Conservation (phyloP, 2,113 vertebrate genomes). For the Tinamus guttatus region DNA sequence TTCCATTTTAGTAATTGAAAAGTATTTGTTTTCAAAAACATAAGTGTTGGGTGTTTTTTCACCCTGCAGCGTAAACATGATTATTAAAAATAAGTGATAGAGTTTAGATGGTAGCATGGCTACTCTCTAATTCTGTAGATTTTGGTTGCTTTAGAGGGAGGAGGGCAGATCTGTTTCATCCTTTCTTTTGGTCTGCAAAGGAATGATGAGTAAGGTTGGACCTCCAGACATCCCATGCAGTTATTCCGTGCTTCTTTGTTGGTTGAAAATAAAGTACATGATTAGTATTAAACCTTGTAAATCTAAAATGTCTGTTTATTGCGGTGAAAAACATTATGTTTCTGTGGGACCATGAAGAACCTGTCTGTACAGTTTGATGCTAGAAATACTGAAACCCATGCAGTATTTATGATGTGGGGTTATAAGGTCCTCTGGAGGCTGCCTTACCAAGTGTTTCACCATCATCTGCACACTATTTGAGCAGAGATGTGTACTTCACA, state of each 20-base stretch:
- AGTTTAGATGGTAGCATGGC: background rate
- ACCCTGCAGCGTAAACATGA: constrained; percentile 31
- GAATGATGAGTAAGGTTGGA: background rate
- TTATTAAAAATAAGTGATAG: constrained; percentile 23
- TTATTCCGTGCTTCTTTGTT: background rate
- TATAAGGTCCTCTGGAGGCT: constrained; percentile 48
- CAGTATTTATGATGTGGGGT: constrained; percentile 38
- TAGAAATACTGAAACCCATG: background rate
- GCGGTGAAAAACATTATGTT: constrained; percentile 1
- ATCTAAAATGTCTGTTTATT: background rate
- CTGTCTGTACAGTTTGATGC: background rate
- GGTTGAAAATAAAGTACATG: background rate
- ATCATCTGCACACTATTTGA: constrained; percentile 39
- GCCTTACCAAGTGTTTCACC: constrained; percentile 40
- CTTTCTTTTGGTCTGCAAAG: background rate
- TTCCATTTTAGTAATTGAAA: constrained; percentile 50
- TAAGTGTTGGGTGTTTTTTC: constrained; percentile 40
- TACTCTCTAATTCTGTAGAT: background rate
- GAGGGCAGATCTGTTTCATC: background rate
- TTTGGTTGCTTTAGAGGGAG: background rate
- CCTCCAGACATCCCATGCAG: background rate
- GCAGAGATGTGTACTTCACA: constrained; percentile 45
- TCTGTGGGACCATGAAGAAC: background rate
- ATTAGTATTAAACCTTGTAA: background rate
- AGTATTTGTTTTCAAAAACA: constrained; percentile 21